phyloP scores from a whole-genome alignment of 2,888 invertebrate species.

The Calephelis perditalis region DNA sequence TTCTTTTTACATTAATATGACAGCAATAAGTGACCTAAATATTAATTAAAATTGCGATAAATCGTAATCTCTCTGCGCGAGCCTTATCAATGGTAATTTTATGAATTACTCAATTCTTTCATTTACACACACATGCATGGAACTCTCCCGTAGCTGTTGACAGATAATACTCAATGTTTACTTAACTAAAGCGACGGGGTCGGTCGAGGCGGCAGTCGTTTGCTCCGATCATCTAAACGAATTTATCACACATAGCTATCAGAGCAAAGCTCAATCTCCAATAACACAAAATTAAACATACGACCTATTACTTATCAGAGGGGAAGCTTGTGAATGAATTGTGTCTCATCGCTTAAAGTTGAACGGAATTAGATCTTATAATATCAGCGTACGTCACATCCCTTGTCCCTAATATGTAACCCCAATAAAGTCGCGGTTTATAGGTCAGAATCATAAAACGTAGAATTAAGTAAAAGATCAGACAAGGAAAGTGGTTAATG shows the following conservation, averaged over 20 bases:
- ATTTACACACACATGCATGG: constrained; percentile 50
- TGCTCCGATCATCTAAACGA: constrained; percentile 37
- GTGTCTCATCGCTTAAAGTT: constrained; percentile 69
- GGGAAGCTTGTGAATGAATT: constrained; percentile 70
- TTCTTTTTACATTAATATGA: constrained; percentile 1
- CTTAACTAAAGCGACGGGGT: constrained; percentile 73
- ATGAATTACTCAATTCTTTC: constrained; percentile 64
- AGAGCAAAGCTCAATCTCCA: constrained; percentile 56
- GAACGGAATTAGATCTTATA: constrained; percentile 55
- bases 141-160: constrained; percentile 66
- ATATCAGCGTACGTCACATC: constrained; percentile 38
- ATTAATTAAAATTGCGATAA: constrained; percentile 40
- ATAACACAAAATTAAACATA: constrained; percentile 43
- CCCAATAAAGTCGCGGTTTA: constrained; percentile 12
- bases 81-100: constrained; percentile 46
- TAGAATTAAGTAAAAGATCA: constrained; percentile 38
- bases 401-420: constrained; percentile 8
- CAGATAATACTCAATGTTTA: constrained; percentile 77
- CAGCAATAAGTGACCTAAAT: constrained; percentile 39
- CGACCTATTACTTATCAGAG: constrained; percentile 47
- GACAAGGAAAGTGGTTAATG: constrained; percentile 43
- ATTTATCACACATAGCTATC: constrained; percentile 41
- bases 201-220: constrained; percentile 49
- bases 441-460: constrained; percentile 30
- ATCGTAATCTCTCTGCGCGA: constrained; percentile 28